Evolutionary conservation across 2,888 invertebrate genomes (phyloP).

Genomic region (Julus scandinavius): DNA sequence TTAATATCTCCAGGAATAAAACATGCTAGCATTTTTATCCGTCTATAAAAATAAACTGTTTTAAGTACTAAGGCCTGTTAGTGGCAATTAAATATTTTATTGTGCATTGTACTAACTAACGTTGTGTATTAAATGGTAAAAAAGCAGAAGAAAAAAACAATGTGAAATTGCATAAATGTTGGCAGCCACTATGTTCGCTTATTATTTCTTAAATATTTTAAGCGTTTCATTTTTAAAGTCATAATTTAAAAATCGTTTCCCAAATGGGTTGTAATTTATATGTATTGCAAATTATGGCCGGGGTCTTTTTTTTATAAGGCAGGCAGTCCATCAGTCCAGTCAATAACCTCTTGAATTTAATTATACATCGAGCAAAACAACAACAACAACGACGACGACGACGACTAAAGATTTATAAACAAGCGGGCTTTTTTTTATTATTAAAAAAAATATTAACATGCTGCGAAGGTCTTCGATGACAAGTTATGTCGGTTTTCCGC

Average conservation of each 20-base stretch:
- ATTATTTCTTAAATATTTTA: neutral
- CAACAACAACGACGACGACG: conserved; percentile 14
- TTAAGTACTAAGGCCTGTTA: conserved; percentile 24
- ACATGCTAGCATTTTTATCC: conserved; percentile 24
- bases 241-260: neutral
- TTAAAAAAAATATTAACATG: conserved; percentile 33
- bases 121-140: neutral
- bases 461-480: conserved; percentile 33
- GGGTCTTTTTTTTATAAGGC: neutral
- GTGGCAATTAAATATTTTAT: neutral
- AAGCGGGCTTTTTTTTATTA: conserved; percentile 10
- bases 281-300: conserved; percentile 10
- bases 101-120: neutral
- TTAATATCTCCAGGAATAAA: neutral
- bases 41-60: conserved; percentile 33
- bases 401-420: conserved; percentile 17
- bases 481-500: neutral
- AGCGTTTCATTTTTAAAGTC: neutral
- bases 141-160: neutral
- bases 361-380: conserved; percentile 26
- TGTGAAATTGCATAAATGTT: neutral
- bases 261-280: conserved; percentile 19
- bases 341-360: conserved; percentile 33
- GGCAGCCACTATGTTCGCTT: neutral
- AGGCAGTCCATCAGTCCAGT: conserved; percentile 26